phyloP scores from a whole-genome alignment of 2,797 vertebrate species.

The Tauraco hartlaubi region DNA sequence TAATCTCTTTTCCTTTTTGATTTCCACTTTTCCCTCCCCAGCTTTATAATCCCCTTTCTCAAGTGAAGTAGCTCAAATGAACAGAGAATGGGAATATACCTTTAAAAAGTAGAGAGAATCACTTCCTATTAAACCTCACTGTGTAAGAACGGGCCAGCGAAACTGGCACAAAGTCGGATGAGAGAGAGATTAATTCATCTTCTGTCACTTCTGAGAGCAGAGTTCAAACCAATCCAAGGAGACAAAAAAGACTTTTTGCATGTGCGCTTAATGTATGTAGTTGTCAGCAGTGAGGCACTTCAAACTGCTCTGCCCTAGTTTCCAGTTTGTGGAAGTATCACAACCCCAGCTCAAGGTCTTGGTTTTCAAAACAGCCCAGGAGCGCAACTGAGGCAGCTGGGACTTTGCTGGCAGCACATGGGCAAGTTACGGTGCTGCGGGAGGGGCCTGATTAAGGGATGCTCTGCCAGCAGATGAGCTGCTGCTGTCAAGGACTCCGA shows the following conservation, averaged over 20 bases:
- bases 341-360: slow-evolving; percentile 16
- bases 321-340: not conserved
- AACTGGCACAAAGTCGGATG: not conserved
- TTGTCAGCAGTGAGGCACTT: slow-evolving; percentile 40
- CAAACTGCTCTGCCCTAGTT: slow-evolving; percentile 30
- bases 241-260: not conserved
- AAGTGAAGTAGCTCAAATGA: not conserved
- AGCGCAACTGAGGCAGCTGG: not conserved
- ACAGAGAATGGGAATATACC: not conserved
- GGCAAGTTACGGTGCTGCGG: not conserved
- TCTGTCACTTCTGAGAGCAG: slow-evolving; percentile 5
- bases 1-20: slow-evolving; percentile 9
- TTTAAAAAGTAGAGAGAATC: not conserved
- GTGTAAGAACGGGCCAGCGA: not conserved
- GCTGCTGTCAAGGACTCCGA: not conserved
- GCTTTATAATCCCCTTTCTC: not conserved
- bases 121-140: not conserved
- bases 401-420: not conserved
- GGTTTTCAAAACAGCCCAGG: slow-evolving; percentile 13
- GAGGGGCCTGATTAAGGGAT: slow-evolving; percentile 14
- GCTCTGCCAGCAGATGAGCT: slow-evolving; percentile 4
- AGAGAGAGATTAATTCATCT: slow-evolving; percentile 11
- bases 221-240: slow-evolving; percentile 9
- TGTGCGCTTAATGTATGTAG: not conserved
- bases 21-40: not conserved